Percentiles rank a stretch among this genome's conserved stretches.
phyloP scores from a whole-genome alignment of 2,888 invertebrate species.

The Machimus rusticus region DNA sequence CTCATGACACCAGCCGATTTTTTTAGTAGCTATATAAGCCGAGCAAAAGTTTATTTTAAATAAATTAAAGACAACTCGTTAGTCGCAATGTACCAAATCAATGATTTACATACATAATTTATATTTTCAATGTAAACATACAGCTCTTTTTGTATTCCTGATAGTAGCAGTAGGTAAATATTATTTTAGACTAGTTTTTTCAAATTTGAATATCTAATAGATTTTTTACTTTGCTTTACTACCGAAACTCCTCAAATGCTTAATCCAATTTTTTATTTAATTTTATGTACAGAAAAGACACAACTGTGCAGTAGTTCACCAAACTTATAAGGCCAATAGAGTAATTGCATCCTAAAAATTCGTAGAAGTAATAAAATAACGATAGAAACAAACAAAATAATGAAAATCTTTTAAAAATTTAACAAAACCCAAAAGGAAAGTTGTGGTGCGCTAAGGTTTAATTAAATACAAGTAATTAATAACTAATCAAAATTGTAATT shows the following conservation, averaged over 20 bases:
- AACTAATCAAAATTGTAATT: background rate
- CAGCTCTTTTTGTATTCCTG: too few relatives aligned
- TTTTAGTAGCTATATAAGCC: too few relatives aligned
- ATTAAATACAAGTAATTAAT: background rate
- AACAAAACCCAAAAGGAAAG: background rate
- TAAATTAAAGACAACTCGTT: background rate
- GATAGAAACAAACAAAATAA: background rate
- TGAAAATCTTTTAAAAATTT: background rate
- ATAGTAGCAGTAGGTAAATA: too few relatives aligned
- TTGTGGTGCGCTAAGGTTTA: background rate
- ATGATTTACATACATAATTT: background rate
- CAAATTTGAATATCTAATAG: background rate
- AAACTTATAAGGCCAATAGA: background rate
- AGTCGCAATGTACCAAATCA: too few relatives aligned
- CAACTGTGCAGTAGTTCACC: background rate
- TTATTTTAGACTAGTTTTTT: background rate
- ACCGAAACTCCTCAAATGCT: background rate
- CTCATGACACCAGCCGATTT: too few relatives aligned
- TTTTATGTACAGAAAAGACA: background rate
- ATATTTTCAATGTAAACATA: too few relatives aligned
- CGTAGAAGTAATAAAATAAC: background rate
- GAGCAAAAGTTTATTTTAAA: background rate
- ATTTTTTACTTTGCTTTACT: background rate
- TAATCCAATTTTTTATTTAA: background rate
- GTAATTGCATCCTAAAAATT: conserved; percentile 1